Evolutionary conservation across 2,888 invertebrate species (phyloP), one percentile per base, ranked within the genome.

Genomic region (Macrophya alboannulata): DNA sequence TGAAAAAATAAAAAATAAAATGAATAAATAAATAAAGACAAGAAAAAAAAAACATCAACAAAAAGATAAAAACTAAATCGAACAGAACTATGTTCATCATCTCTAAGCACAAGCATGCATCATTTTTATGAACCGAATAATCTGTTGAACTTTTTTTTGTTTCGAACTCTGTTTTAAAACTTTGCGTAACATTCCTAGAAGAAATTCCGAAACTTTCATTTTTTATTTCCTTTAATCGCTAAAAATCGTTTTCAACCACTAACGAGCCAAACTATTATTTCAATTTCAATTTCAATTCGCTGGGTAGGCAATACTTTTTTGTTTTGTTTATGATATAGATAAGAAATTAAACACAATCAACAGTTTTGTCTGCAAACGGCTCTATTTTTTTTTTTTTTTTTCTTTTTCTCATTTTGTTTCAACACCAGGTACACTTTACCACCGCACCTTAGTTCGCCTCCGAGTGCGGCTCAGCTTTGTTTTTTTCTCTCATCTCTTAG

Each of bases 361-460:
- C 85, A 88, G 87, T 89, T 89, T 91, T 89, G 87, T 91, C 92
- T 92, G 91, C 92, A 91, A 91, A 90, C 90, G 91, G 92, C 91
- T 93, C 93, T 93, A 93, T 93, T 93, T 91, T 59, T 81, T 88
- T 90, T 89, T 90, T 84, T 31, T 55, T 37, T 77, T 31, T 59
- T 51, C 59, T 62, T 92, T 92, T 91, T 55, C 37, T 87, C 89
- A 90, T 90, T 85, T 85, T 85, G 86, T 86, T 82, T 88, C 89
- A 90, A 91, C 92, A 93, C 93, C 91, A 92, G 89, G 88, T 92
- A 92, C 92, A 92, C 93, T 92, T 89, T 90, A 91, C 92, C 93
- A 93, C 93, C 93, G 92, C 93, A 93, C 93, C 92, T 92, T 91
- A 88, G 86, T 86, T 90, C 89, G 89, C 89, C 89, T 88, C 90